phyloP scores from a whole-genome alignment of 92 coral and sea anemone species.

The Bergia puertoricense region DNA sequence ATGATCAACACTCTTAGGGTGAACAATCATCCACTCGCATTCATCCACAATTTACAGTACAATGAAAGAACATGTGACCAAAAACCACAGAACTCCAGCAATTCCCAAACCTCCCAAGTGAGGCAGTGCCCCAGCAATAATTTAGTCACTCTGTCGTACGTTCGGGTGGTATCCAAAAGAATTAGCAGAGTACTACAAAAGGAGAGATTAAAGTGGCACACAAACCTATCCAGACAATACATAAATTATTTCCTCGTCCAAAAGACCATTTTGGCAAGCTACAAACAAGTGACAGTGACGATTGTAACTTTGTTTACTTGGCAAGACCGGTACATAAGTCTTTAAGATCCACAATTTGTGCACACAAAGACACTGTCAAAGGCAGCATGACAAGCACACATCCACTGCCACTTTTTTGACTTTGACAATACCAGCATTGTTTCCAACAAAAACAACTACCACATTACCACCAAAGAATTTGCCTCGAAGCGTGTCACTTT shows the following conservation, averaged over 20 bases:
- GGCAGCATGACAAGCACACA: background rate
- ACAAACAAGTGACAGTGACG: conserved; percentile 1
- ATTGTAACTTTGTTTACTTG: background rate
- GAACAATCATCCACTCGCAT: background rate
- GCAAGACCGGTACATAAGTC: background rate
- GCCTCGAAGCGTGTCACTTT: background rate
- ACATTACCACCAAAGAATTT: background rate
- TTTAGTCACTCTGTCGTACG: conserved; percentile 3
- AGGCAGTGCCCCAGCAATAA: background rate
- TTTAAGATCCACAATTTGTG: background rate
- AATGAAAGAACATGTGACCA: background rate
- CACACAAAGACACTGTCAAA: background rate
- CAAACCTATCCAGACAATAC: background rate
- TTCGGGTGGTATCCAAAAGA: conserved; percentile 18
- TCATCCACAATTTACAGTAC: background rate
- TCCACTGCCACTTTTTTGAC: background rate
- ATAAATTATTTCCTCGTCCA: conserved; percentile 16
- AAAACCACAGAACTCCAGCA: background rate
- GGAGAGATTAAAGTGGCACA: conserved; percentile 14
- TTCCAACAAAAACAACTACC: background rate
- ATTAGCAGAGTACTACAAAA: conserved; percentile 9
- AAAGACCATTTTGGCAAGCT: conserved; percentile 9
- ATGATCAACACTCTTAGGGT: background rate
- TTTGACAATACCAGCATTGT: background rate
- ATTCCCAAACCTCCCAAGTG: conserved; percentile 1